Percentiles rank a stretch among this genome's conserved stretches.
Conservation (phyloP, 1,140 invertebrate genomes). For the Stegodyphus mimosarum region DNA sequence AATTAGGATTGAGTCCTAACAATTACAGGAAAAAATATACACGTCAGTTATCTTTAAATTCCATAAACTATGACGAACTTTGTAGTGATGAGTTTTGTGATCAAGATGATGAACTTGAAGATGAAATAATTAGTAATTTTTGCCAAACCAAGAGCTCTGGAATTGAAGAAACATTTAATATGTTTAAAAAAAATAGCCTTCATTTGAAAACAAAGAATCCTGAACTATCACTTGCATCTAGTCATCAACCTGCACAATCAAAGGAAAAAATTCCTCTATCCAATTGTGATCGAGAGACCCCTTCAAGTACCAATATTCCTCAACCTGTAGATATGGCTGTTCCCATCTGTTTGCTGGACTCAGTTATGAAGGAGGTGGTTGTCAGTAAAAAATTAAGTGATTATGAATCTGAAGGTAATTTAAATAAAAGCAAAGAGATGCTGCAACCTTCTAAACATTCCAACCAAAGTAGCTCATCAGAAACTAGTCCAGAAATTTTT, state of each 20-base stretch:
- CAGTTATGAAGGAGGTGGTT: neutral
- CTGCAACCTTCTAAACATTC: conserved; percentile 35
- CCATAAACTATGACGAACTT: conserved; percentile 61
- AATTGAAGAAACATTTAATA: conserved; percentile 48
- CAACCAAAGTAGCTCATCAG: conserved; percentile 34
- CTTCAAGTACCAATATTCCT: neutral
- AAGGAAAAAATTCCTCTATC: neutral
- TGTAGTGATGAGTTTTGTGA: conserved; percentile 59
- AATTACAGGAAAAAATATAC: conserved; percentile 60
- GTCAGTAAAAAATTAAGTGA: neutral
- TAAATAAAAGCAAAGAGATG: neutral
- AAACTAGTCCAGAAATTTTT: conserved; percentile 49
- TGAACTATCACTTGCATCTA: conserved; percentile 33
- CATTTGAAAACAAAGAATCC: conserved; percentile 10
- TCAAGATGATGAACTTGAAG: conserved; percentile 74
- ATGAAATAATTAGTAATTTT: conserved; percentile 65
- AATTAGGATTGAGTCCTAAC: conserved; percentile 78
- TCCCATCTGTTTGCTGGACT: neutral
- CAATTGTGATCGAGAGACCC: neutral
- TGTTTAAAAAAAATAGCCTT: conserved; percentile 46
- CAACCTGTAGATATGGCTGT: neutral
- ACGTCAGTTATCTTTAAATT: conserved; percentile 51
- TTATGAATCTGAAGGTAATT: neutral
- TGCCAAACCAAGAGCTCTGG: conserved; percentile 37
- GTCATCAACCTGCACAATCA: conserved; percentile 12